phyloP scores from a whole-genome alignment of 2,888 invertebrate genomes.

The Athalia rosae region DNA sequence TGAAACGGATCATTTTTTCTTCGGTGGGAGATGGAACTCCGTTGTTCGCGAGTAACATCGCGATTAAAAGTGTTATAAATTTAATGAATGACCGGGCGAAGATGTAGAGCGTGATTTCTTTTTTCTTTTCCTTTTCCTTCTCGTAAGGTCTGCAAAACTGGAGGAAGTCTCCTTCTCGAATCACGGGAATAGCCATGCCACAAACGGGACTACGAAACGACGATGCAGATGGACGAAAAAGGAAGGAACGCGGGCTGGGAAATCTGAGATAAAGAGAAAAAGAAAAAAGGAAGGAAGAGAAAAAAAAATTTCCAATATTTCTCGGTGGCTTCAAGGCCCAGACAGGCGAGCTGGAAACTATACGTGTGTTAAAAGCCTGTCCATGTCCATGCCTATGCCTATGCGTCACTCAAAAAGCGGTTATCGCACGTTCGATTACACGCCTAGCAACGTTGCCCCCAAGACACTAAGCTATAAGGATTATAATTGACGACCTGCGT shows the following conservation, averaged over 20 bases:
- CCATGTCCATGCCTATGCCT: slow-evolving; percentile 52
- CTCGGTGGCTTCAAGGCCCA: slow-evolving; percentile 58
- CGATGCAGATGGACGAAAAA: background rate
- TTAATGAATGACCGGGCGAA: background rate
- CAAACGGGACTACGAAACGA: slow-evolving; percentile 5
- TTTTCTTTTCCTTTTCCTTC: too few relatives aligned
- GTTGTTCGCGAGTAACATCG: background rate
- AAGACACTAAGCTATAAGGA: background rate
- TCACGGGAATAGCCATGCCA: background rate
- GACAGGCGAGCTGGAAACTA: slow-evolving; percentile 61
- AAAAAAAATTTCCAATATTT: slow-evolving; percentile 27
- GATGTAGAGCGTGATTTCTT: slow-evolving; percentile 38
- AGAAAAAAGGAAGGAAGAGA: background rate
- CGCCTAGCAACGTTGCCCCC: slow-evolving; percentile 66
- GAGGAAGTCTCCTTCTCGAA: slow-evolving; percentile 3
- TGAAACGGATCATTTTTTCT: too few relatives aligned
- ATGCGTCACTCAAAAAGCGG: slow-evolving; percentile 59
- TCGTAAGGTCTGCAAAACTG: background rate
- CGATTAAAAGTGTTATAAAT: slow-evolving; percentile 22
- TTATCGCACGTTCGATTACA: slow-evolving; percentile 58
- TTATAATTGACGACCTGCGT: slow-evolving; percentile 10
- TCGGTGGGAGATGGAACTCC: too few relatives aligned
- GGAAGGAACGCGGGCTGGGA: background rate
- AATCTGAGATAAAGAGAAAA: slow-evolving; percentile 1
- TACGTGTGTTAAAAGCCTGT: slow-evolving; percentile 61